phyloP scores from a whole-genome alignment of 2,888 invertebrate genomes.

The Drosophila multiciliata region DNA sequence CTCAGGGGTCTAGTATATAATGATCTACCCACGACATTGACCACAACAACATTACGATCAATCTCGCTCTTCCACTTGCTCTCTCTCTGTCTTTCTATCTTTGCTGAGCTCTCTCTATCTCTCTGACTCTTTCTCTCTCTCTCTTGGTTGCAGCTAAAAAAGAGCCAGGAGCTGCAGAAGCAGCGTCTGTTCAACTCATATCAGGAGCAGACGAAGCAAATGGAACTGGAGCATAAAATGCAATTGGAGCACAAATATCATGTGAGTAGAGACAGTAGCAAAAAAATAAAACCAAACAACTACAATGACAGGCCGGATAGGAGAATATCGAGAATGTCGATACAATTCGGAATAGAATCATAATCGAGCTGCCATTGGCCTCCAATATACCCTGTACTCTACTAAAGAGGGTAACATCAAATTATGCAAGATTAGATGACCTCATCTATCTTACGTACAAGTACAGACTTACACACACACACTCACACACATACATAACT shows the following conservation, averaged over 20 bases:
- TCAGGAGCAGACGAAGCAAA: slow-evolving; percentile 95
- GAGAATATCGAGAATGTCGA: background rate
- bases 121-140: background rate
- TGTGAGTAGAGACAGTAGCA: slow-evolving; percentile 86
- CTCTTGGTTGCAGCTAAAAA: slow-evolving; percentile 90
- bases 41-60: slow-evolving; percentile 21
- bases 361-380: slow-evolving; percentile 7
- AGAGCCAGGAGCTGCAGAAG: slow-evolving; percentile 96
- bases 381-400: slow-evolving; percentile 8
- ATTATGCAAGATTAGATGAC: background rate
- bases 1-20: slow-evolving; percentile 24
- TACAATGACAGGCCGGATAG: background rate
- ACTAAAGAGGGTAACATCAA: background rate
- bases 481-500: background rate
- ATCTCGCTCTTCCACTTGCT: slow-evolving; percentile 1
- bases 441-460: background rate
- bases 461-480: background rate
- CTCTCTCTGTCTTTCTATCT: background rate
- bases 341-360: slow-evolving; percentile 1
- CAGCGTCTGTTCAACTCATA: slow-evolving; percentile 95
- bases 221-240: slow-evolving; percentile 95
- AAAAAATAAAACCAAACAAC: background rate
- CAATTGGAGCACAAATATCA: slow-evolving; percentile 95
- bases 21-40: slow-evolving; percentile 31
- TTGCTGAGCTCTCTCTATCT: slow-evolving; percentile 7